phyloP scores from a whole-genome alignment of 2,113 vertebrate genomes.

The Crotalus viridis region DNA sequence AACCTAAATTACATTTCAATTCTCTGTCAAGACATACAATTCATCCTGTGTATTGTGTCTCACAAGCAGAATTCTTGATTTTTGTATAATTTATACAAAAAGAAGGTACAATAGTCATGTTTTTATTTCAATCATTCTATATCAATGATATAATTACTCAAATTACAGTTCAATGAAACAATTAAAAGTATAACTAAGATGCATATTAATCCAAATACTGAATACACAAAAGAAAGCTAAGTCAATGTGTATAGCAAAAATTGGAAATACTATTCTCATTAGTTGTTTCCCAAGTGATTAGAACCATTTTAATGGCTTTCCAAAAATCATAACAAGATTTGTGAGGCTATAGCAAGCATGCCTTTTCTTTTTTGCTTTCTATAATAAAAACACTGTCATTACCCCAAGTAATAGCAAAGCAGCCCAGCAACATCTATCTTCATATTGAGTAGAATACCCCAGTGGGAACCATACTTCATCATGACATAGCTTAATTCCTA shows the following conservation, averaged over 20 bases:
- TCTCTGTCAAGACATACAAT: constrained; percentile 9
- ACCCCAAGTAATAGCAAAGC: not conserved
- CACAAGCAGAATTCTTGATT: not conserved
- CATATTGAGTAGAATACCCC: not conserved
- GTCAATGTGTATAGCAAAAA: not conserved
- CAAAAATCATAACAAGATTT: not conserved
- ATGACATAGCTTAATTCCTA: not conserved
- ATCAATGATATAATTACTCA: not conserved
- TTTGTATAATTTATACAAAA: constrained; percentile 16
- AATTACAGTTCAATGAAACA: not conserved
- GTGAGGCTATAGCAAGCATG: not conserved
- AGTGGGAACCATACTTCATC: not conserved
- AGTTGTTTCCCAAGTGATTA: not conserved
- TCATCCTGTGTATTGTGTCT: not conserved
- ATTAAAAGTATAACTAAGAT: not conserved
- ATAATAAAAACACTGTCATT: not conserved
- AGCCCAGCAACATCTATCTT: not conserved
- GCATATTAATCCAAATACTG: not conserved
- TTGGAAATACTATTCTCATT: not conserved
- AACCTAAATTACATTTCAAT: not conserved
- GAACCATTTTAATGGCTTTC: not conserved
- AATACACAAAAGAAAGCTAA: not conserved
- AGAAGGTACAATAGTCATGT: constrained; percentile 8
- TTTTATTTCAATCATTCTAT: not conserved
- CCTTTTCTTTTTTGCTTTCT: not conserved